phyloP scores from a whole-genome alignment of 1,140 invertebrate species.

The Drosophila insularis region DNA sequence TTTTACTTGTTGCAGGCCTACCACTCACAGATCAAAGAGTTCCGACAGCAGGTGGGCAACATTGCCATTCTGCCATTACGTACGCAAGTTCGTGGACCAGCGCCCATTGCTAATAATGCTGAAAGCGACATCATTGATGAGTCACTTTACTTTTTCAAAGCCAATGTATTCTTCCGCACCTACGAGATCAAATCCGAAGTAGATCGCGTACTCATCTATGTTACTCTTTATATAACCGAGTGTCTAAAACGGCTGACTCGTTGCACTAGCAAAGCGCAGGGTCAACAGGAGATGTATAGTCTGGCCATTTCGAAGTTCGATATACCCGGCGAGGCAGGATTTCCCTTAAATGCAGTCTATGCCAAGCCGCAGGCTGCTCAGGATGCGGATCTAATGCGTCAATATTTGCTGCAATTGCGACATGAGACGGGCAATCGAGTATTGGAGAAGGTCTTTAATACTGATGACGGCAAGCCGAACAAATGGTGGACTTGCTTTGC shows the following conservation, averaged over 20 bases:
- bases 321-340: slow-evolving; percentile 97
- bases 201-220: slow-evolving; percentile 98
- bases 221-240: slow-evolving; percentile 99
- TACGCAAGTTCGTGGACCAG: slow-evolving; percentile 93
- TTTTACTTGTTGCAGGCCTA: slow-evolving; percentile 88
- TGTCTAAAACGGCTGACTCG: slow-evolving; percentile 97
- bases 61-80: slow-evolving; percentile 94
- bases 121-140: slow-evolving; percentile 98
- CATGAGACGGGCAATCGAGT: slow-evolving; percentile 97
- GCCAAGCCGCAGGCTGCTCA: slow-evolving; percentile 90
- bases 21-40: slow-evolving; percentile 93
- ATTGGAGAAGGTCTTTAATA: slow-evolving; percentile 95
- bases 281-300: slow-evolving; percentile 97
- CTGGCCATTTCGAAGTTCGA: slow-evolving; percentile 97
- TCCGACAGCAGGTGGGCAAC: slow-evolving; percentile 92
- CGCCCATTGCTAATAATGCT: slow-evolving; percentile 86
- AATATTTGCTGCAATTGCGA: slow-evolving; percentile 96
- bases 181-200: slow-evolving; percentile 99
- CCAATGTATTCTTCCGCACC: slow-evolving; percentile 99
- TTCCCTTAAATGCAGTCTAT: slow-evolving; percentile 99
- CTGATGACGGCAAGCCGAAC: slow-evolving; percentile 96
- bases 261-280: slow-evolving; percentile 94
- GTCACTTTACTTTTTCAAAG: slow-evolving; percentile 98
- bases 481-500: slow-evolving; percentile 99
- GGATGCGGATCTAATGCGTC: slow-evolving; percentile 94